These are phyloP conservation scores for Apodemia zela DNA, from an alignment of 2,888 invertebrate genomes.

Conservation along the genomic window DNA sequence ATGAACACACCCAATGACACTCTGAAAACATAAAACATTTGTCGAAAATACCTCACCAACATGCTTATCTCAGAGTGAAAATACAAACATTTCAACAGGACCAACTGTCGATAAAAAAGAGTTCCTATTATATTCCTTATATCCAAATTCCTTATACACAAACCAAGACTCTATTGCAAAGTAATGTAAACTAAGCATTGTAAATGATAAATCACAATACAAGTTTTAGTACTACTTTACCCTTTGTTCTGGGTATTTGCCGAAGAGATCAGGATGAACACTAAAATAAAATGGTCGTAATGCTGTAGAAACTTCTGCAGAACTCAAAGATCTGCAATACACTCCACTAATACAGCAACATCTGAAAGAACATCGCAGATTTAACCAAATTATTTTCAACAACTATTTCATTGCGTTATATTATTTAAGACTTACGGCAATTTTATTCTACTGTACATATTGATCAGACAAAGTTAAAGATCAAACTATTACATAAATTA, in stretches of 20 bases:
- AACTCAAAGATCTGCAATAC: slow-evolving; percentile 79
- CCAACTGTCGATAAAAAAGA: too few relatives aligned
- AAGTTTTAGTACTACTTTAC: slow-evolving; percentile 61
- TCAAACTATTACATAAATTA: not conserved
- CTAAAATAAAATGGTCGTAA: slow-evolving; percentile 96
- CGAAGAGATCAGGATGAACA: slow-evolving; percentile 97
- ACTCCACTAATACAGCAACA: slow-evolving; percentile 45
- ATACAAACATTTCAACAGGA: too few relatives aligned
- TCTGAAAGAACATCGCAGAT: slow-evolving; percentile 31
- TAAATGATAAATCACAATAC: not conserved
- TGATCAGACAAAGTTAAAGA: not conserved
- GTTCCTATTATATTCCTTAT: too few relatives aligned
- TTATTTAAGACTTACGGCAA: slow-evolving; percentile 15
- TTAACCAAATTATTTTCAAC: not conserved
- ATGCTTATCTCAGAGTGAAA: too few relatives aligned
- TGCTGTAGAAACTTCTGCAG: slow-evolving; percentile 93
- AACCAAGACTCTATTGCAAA: too few relatives aligned
- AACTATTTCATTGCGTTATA: not conserved
- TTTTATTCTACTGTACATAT: slow-evolving; percentile 19
- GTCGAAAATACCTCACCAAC: too few relatives aligned
- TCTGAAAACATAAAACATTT: too few relatives aligned
- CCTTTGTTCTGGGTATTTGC: slow-evolving; percentile 93
- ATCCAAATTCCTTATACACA: too few relatives aligned
- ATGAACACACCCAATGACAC: too few relatives aligned
- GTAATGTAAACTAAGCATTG: too few relatives aligned